Evolutionary conservation across 2,797 vertebrate species (phyloP), one percentile per base, ranked within the genome.

Genomic region (Neosilurus hyrtlii): DNA sequence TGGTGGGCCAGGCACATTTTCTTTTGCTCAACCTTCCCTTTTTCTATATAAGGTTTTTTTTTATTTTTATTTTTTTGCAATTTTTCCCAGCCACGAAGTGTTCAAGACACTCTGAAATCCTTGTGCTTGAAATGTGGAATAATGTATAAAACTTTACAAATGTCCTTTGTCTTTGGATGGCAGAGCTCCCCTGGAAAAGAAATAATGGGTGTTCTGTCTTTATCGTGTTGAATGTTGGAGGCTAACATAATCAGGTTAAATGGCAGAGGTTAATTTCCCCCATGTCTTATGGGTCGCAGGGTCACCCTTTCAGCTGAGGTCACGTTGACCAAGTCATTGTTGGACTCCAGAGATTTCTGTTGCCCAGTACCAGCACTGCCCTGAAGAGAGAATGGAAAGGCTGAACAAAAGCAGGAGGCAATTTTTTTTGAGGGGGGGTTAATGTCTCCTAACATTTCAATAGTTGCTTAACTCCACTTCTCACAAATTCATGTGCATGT

Each of bases 1-100:
- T 75, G 63, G 70, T 79, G 86, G 76, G 83, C 70, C 71, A 71
- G 52, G 72, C 77, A 81, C 66, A 62, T 80, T 75, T 70, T 70
- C n/a, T 80, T 76, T 67, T 79, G 54, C 75, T 70, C 51, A 75
- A 59, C 68, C 43, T 67, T 35, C 7, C 9, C 10, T n/a, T 52
- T 56, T 26, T 74, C 61, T 73, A 79, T 74, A 49, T 56, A 75
- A 49, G 5, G 35, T 10, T 26, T 43, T 43, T 43, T 43, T 43
- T 4, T 43, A 30, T 30, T 30, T 30, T 30, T 30, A 12, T 59
- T 76, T 54, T 70, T 37, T 49, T 22, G 24, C 10, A 1, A 57
- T 59, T 74, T 74, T 37, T 35, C 35, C 73, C 37, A 26, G 56
- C 66, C 73, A 51, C n/a, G 2, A 16, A 35, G 65, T 37, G 57